phyloP scores from a whole-genome alignment of 2,888 invertebrate genomes.

The Drosophila quasianomalipes region DNA sequence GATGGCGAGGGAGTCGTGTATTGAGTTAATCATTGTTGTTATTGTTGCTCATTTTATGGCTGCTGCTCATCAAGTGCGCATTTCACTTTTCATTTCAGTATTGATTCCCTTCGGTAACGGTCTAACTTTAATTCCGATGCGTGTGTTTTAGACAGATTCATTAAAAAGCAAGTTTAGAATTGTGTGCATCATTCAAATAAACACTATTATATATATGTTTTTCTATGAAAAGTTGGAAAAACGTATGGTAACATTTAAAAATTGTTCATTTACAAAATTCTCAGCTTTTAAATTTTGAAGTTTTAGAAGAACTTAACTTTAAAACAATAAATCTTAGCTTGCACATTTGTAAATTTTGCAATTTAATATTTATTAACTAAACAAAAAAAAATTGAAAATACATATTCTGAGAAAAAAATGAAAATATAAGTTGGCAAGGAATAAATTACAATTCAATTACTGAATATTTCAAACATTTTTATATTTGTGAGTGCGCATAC shows the following conservation, averaged over 20 bases:
- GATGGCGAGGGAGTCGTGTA: conserved; percentile 23
- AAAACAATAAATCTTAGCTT: background rate
- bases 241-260: background rate
- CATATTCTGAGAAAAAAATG: background rate
- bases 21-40: background rate
- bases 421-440: background rate
- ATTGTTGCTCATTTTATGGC: background rate
- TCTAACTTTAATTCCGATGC: background rate
- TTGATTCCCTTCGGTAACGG: background rate
- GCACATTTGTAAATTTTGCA: background rate
- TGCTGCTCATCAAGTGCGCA: background rate
- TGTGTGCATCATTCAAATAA: background rate
- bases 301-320: background rate
- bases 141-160: background rate
- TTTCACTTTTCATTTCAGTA: conserved; percentile 7
- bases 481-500: background rate
- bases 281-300: background rate
- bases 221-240: background rate
- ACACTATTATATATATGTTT: background rate
- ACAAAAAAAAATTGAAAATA: background rate
- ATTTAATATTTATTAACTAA: background rate
- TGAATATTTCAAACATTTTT: background rate
- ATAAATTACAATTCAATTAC: background rate
- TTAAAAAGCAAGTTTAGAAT: background rate
- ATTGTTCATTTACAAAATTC: background rate